Base-by-base conservation (phyloP, 23 tunicate species). In the Ascidia mentula region DNA sequence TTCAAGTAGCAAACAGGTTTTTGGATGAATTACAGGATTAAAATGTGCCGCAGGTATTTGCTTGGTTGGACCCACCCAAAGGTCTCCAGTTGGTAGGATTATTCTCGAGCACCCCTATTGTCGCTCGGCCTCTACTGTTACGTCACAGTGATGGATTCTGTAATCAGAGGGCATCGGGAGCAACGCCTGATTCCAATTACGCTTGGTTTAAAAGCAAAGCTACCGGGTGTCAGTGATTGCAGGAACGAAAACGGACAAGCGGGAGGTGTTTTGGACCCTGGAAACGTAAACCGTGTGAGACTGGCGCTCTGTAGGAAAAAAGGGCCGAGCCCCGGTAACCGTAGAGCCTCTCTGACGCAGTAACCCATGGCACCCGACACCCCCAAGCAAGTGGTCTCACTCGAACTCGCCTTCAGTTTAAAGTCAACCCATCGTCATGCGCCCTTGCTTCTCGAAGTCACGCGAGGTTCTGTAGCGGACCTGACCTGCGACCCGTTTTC, bases 151-250 rank as follows among this genome's bases (percentile, higher is more conserved):
- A 53, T 53, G 24, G 65, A 53, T 53, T 53, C 13, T 53, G 65
- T 28, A 53, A 26, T 20, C 13, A 9, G 65, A 53, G 65, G 22
- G 65, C 24, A 26, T 20, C 22, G 13, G 13, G 65, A 20, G 65
- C 65, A 5, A 53, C 65, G 65, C 65, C 65, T 53, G 65, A 3
- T 53, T 53, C 65, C 65, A 53, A 53, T 53, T 53, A 53, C 65
- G 28, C 13, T 20, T 28, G 24, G 24, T 26, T 53, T 53, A 9
- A 28, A 3, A 26, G 65, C 22, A 20, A 3, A 3, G 65, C 7
- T 26, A 28, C 65, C 2, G 65, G 13, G 65, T 53, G 65, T 5
- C 22, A 53, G 22, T 26, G 65, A 53, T 53, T 53, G 65, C n/a
- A n/a, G n/a, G n/a, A n/a, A n/a, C n/a, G n/a, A n/a, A n/a, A n/a